phyloP scores from a whole-genome alignment of 2,888 invertebrate species.

The Oconnorella tubifera region DNA sequence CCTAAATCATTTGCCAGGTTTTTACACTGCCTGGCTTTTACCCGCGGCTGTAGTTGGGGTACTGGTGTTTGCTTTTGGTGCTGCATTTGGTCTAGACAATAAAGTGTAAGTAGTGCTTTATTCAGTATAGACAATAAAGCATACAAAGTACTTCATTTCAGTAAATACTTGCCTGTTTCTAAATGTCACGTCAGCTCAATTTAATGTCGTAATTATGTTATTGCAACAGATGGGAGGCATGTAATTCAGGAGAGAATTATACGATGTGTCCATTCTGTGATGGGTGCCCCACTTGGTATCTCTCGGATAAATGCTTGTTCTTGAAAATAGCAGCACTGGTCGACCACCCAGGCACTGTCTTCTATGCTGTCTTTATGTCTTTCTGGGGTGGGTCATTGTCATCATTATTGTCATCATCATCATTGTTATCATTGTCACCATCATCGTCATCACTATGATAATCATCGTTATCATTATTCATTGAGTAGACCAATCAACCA shows the following conservation, averaged over 20 bases:
- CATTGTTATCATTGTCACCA: too few species aligned
- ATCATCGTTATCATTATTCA: too few species aligned
- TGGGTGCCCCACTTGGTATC: slow-evolving; percentile 61
- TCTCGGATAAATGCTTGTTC: slow-evolving; percentile 61
- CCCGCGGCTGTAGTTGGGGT: slow-evolving; percentile 62
- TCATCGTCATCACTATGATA: too few species aligned
- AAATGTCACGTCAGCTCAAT: too few species aligned
- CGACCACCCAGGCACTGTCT: slow-evolving; percentile 62
- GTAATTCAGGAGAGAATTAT: slow-evolving; percentile 53
- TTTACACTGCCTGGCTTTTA: slow-evolving; percentile 63
- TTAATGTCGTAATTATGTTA: too few species aligned
- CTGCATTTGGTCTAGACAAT: slow-evolving; percentile 33
- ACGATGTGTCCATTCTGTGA: slow-evolving; percentile 63
- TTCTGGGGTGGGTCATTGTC: slow-evolving; percentile 63
- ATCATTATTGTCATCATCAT: too few species aligned
- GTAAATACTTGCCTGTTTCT: too few species aligned
- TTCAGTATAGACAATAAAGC: too few species aligned
- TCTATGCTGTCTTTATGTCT: slow-evolving; percentile 61
- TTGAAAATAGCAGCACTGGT: slow-evolving; percentile 60
- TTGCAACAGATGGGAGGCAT: slow-evolving; percentile 47
- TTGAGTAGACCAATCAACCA: too few species aligned
- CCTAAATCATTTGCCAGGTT: slow-evolving; percentile 54
- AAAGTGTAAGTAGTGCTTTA: neutral
- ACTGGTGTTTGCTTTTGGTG: slow-evolving; percentile 61
- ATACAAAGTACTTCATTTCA: too few species aligned